Evolutionary conservation across 2,888 invertebrate species (phyloP).

Genomic region (Cecidostiba fungosa): DNA sequence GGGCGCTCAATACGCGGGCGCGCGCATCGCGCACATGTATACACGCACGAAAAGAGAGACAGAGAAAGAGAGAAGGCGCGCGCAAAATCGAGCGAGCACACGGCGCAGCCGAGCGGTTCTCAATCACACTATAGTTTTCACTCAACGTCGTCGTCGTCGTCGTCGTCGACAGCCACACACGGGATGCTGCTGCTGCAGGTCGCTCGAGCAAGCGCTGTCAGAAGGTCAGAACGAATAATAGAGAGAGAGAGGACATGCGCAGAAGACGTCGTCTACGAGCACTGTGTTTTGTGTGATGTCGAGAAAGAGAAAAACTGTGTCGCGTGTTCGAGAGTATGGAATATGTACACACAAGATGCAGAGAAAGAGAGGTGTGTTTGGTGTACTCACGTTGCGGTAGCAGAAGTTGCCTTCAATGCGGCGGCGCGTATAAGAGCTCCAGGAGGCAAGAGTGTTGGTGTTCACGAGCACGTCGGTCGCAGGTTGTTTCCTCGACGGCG

Average conservation of each 20-base stretch:
- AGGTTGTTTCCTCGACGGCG: conserved; percentile 80
- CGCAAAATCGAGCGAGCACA: conserved; percentile 27
- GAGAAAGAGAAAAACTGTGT: background rate
- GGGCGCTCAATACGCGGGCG: background rate
- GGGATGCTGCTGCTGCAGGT: background rate
- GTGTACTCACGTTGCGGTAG: conserved; percentile 1
- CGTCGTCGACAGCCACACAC: background rate
- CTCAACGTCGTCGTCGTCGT: background rate
- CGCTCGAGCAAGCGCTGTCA: background rate
- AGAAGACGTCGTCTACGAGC: background rate
- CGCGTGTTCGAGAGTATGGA: background rate
- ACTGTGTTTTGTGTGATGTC: background rate
- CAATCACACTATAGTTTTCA: background rate
- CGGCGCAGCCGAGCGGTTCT: conserved; percentile 41
- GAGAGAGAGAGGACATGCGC: background rate
- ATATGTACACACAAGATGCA: background rate
- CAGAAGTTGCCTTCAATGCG: background rate
- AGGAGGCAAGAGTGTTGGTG: background rate
- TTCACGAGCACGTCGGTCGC: conserved; percentile 63
- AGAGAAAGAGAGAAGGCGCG: background rate
- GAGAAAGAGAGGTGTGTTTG: background rate
- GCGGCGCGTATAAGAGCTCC: conserved; percentile 37
- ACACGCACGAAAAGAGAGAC: too few relatives aligned
- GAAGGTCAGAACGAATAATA: background rate
- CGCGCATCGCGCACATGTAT: conserved; percentile 18